Evolutionary conservation across 2,113 vertebrate genomes (phyloP).

Genomic region (Geococcyx californianus): DNA sequence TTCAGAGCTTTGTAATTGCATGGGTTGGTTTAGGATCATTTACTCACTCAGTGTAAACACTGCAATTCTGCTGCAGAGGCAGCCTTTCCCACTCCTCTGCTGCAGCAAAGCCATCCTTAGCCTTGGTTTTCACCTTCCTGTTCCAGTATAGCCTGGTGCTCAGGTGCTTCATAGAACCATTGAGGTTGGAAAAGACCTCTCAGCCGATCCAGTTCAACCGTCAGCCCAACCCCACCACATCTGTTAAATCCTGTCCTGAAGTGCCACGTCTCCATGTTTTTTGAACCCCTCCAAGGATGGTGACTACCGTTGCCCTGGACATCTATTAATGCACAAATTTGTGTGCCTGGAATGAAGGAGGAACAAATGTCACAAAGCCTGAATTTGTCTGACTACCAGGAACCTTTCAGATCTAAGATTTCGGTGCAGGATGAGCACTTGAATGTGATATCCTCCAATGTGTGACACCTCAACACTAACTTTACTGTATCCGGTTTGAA

Average conservation of each 20-base stretch:
- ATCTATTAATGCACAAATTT: background rate
- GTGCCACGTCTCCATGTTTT: no score
- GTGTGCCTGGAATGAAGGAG: background rate
- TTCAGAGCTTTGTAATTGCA: background rate
- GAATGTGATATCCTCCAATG: rapidly evolving
- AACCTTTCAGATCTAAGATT: background rate
- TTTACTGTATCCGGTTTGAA: no score
- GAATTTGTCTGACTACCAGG: background rate
- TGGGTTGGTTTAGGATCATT: background rate
- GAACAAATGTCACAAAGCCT: background rate
- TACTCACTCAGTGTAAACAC: rapidly evolving
- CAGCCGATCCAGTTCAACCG: no score
- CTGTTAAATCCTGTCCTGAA: no score
- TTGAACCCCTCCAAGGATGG: no score
- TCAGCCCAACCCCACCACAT: no score
- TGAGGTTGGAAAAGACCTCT: no score
- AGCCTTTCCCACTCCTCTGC: background rate
- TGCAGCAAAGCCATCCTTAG: background rate
- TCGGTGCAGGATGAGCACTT: background rate
- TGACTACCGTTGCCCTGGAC: no score
- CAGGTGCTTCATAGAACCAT: background rate
- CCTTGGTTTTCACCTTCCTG: background rate
- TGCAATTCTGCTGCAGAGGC: rapidly evolving
- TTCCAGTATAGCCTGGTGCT: background rate
- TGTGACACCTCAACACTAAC: rapidly evolving